phyloP scores from a whole-genome alignment of 2,888 invertebrate species.

The Nomada flava region DNA sequence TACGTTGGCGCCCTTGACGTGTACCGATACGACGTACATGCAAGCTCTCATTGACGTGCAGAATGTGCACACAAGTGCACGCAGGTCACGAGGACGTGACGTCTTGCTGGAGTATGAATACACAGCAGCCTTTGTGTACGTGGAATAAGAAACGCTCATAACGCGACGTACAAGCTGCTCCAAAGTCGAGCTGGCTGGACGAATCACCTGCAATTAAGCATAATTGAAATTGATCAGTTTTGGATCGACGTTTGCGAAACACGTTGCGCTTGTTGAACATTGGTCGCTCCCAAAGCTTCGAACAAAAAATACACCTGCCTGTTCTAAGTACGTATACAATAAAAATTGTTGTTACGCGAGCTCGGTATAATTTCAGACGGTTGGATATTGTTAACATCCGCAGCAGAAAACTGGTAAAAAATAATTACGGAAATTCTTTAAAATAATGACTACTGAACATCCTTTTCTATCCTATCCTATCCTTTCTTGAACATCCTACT shows the following conservation, averaged over 20 bases:
- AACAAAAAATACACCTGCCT: too few relatives aligned
- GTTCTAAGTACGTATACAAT: too few relatives aligned
- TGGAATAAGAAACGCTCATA: slow-evolving; percentile 35
- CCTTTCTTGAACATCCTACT: too few relatives aligned
- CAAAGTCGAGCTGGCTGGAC: slow-evolving; percentile 4
- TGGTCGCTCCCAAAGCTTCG: too few relatives aligned
- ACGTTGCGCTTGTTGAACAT: too few relatives aligned
- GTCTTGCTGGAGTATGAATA: slow-evolving; percentile 28
- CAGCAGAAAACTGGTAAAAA: too few relatives aligned
- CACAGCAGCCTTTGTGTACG: background rate
- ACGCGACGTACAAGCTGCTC: background rate
- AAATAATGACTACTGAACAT: too few relatives aligned
- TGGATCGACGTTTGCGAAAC: background rate
- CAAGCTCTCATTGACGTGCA: slow-evolving; percentile 30
- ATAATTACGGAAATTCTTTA: too few relatives aligned
- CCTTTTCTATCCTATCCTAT: too few relatives aligned
- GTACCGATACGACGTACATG: slow-evolving; percentile 47
- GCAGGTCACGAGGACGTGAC: slow-evolving; percentile 48
- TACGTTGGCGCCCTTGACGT: slow-evolving; percentile 54
- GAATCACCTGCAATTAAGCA: slow-evolving; percentile 10
- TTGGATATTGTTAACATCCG: too few relatives aligned
- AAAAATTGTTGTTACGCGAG: too few relatives aligned
- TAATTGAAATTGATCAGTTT: background rate
- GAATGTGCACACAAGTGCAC: slow-evolving; percentile 26
- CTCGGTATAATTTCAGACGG: too few relatives aligned